A percentile compares a stretch with the other conserved stretches of the same genome.
phyloP scores from a whole-genome alignment of 1,140 invertebrate genomes.

The Listronotus oregonensis region DNA sequence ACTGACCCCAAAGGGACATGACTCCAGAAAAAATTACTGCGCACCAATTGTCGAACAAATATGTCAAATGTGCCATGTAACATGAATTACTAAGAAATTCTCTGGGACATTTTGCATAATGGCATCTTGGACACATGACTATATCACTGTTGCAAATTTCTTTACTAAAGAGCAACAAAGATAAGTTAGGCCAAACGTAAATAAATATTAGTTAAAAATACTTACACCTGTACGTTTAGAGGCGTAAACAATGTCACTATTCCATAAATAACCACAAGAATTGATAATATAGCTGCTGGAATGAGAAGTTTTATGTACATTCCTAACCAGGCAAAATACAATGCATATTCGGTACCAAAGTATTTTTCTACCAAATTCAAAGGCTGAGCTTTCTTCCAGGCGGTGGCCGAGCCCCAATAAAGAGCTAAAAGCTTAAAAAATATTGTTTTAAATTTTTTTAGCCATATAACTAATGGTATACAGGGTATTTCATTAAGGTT shows the following conservation, averaged over 20 bases:
- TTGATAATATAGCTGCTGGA: slow-evolving; percentile 60
- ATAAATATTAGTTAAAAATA: not conserved
- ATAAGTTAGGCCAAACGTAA: too few species aligned
- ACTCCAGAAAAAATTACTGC: slow-evolving; percentile 92
- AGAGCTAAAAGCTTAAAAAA: slow-evolving; percentile 44
- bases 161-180: not conserved
- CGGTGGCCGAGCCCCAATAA: slow-evolving; percentile 56
- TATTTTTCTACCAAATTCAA: slow-evolving; percentile 52
- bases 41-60: slow-evolving; percentile 91
- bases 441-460: not conserved
- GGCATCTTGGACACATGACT: slow-evolving; percentile 43
- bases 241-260: slow-evolving; percentile 17
- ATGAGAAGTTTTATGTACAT: slow-evolving; percentile 63
- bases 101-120: slow-evolving; percentile 26
- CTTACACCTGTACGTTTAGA: slow-evolving; percentile 28
- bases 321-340: slow-evolving; percentile 61
- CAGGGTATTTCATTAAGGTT: too few species aligned
- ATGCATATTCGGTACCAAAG: slow-evolving; percentile 54
- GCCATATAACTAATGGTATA: too few species aligned
- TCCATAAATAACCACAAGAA: slow-evolving; percentile 42
- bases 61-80: slow-evolving; percentile 77
- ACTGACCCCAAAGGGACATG: slow-evolving; percentile 87
- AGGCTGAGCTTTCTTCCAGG: slow-evolving; percentile 59
- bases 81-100: slow-evolving; percentile 31
- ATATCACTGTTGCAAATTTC: slow-evolving; percentile 38